Conservation (phyloP, 2,888 invertebrate species). For the Mesorhabditis sp. region DNA sequence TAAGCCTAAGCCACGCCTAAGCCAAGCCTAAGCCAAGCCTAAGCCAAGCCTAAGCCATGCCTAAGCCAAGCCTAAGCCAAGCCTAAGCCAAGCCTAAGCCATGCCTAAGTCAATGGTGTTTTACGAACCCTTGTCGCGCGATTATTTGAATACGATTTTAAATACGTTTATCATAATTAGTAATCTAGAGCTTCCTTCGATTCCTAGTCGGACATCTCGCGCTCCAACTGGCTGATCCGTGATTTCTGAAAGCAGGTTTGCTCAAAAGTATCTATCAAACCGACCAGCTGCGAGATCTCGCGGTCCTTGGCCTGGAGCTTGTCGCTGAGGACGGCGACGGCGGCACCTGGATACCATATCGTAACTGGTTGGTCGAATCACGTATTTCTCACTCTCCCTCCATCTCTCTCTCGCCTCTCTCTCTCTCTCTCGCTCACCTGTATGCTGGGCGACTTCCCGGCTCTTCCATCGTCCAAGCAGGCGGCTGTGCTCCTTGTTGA, state of each 20-base stretch:
- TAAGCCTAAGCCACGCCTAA: not conserved
- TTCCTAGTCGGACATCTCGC: not conserved
- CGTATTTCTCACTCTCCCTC: no score
- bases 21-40: not conserved
- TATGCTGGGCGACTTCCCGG: not conserved
- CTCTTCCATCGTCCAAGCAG: not conserved
- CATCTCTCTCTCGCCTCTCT: no score
- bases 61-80: not conserved
- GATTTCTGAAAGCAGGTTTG: not conserved
- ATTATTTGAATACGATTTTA: no score
- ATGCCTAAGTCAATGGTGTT: not conserved
- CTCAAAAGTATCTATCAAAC: not conserved
- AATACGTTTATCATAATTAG: no score
- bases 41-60: not conserved
- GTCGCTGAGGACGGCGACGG: slow-evolving; percentile 42
- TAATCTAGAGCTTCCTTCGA: not conserved
- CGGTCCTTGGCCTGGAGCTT: slow-evolving; percentile 47
- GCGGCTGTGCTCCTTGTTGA: slow-evolving; percentile 6
- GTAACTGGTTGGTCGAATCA: no score
- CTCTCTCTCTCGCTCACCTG: not conserved
- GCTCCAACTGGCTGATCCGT: not conserved
- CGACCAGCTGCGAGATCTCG: slow-evolving; percentile 29
- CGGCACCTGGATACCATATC: slow-evolving; percentile 17
- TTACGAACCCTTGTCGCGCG: not conserved
- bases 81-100: not conserved